Base-by-base conservation (phyloP, 2,113 vertebrate genomes). In the Antennarius striatus region DNA sequence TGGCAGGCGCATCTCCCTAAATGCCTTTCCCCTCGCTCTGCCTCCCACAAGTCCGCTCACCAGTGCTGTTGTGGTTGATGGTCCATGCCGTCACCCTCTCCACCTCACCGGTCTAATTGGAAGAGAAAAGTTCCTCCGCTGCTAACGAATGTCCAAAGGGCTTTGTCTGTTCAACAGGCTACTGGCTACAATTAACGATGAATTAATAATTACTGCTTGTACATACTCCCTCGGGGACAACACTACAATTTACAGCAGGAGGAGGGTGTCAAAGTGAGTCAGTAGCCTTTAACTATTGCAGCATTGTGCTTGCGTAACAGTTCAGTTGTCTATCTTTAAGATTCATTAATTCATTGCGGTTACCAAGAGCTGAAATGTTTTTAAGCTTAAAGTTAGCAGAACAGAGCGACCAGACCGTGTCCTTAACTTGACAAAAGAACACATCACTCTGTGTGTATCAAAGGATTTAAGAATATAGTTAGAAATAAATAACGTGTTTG, bases 91-190 rank as follows among this genome's bases (percentile, higher is more conserved):
- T 70, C 69, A 3, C 71, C 69, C 29, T 66, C 81, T 79, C 67
- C 72, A 77, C 79, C 74, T 75, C 73, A 29, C 77, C 49, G 62
- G 59, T 77, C 77, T 88, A 88, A 90, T 88, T 86, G 81, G 77
- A 86, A 76, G 80, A 61, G 77, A 87, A 84, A 76, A 73, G 77
- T 68, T 68, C 68, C 76, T 71, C 73, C 28, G 17, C 68, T 28
- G 63, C 47, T 60, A 75, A 66, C 11, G 62, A 67, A 40, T 77
- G 69, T 87, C 79, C 68, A 55, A 75, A 46, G 77, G 74, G 73
- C 71, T 68, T 7, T 51, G 74, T 76, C 76, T 85, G 77, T 63
- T 73, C 62, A 5, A 15, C 2, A 55, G 55, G 72, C 82, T 75
- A 72, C 63, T 12, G 77, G 73, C 83, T 45, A 73, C 83, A 45